These are phyloP conservation scores for Asobara japonica DNA, from an alignment of 1,140 invertebrate genomes.

Conservation along the genomic window DNA sequence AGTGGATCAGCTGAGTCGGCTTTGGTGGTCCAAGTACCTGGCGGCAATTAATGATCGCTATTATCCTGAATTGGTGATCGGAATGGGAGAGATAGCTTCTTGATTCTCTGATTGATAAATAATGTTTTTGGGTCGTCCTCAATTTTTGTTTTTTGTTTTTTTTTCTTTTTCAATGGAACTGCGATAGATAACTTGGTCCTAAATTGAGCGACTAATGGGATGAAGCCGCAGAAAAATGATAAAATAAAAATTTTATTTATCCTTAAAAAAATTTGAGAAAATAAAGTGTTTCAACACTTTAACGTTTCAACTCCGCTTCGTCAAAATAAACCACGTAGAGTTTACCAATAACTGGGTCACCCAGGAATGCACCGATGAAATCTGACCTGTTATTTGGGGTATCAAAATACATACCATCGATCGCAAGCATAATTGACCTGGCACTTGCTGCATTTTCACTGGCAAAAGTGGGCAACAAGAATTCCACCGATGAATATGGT, in stretches of 20 bases:
- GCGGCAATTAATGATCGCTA: background rate
- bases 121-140: background rate
- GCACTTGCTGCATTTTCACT: background rate
- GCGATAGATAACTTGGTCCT: no score
- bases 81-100: background rate
- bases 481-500: background rate
- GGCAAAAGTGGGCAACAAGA: background rate
- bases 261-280: no score
- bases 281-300: no score
- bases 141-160: no score
- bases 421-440: background rate
- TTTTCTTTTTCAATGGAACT: no score
- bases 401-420: background rate
- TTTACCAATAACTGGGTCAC: background rate
- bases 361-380: background rate
- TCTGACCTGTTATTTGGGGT: background rate
- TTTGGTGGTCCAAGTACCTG: background rate
- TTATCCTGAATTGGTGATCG: background rate
- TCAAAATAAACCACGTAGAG: no score
- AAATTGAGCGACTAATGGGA: no score
- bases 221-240: no score
- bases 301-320: no score
- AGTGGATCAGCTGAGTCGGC: background rate
- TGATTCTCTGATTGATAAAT: background rate
- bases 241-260: no score